Evolutionary conservation across 2,797 vertebrate species (phyloP).

Genomic region (Meda fulgida): DNA sequence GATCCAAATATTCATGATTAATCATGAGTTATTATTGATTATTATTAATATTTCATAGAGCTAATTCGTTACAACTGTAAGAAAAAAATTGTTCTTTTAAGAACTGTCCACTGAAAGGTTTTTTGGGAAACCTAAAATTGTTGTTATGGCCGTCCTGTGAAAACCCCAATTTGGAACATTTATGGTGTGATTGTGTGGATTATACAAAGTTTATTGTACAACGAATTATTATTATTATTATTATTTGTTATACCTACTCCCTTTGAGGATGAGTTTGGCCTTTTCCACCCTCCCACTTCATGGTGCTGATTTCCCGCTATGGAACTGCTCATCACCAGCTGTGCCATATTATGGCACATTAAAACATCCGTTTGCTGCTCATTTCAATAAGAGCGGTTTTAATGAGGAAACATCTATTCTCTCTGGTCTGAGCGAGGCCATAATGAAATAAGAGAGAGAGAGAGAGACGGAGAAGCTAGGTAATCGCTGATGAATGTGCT

Average conservation of each 20-base stretch:
- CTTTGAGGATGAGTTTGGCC: neutral
- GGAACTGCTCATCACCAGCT: slow-evolving; percentile 33
- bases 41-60: too few species aligned
- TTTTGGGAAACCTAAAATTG: neutral
- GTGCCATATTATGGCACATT: slow-evolving; percentile 50
- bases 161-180: neutral
- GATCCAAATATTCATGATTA: too few species aligned
- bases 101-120: neutral
- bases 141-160: neutral
- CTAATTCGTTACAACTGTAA: too few species aligned
- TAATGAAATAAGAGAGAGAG: slow-evolving; percentile 44
- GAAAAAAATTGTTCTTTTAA: neutral
- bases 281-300: slow-evolving; percentile 20
- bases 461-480: slow-evolving; percentile 11
- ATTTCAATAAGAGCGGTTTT: slow-evolving; percentile 49
- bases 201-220: neutral
- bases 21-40: too few species aligned
- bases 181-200: neutral
- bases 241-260: neutral
- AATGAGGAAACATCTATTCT: slow-evolving; percentile 57
- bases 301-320: neutral
- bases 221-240: too few species aligned
- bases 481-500: slow-evolving; percentile 50
- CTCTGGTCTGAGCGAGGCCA: slow-evolving; percentile 23
- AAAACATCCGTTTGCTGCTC: slow-evolving; percentile 43